Percentiles rank a stretch among this genome's conserved stretches.
phyloP scores from a whole-genome alignment of 2,888 invertebrate genomes.

The Scaptomyza cyrtandrae region DNA sequence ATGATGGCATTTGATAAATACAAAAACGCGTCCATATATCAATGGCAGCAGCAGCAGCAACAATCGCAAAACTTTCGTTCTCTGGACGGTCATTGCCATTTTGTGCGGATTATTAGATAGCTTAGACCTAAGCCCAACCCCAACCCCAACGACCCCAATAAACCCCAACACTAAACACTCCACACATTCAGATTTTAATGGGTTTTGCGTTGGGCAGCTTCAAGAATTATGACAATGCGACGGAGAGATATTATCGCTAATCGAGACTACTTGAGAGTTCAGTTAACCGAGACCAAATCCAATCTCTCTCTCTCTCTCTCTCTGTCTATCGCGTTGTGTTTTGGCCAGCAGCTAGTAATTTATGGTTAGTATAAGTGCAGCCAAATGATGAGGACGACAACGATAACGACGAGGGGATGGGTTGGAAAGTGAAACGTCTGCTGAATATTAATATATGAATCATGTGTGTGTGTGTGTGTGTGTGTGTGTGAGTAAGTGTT shows the following conservation, averaged over 20 bases:
- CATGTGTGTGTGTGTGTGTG: constrained; percentile 18
- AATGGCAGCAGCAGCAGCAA: constrained; percentile 21
- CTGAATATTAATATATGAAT: constrained; percentile 58
- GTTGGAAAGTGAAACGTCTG: constrained; percentile 26
- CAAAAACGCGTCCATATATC: constrained; percentile 65
- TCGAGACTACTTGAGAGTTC: constrained; percentile 74
- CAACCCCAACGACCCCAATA: background rate
- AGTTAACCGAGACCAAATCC: constrained; percentile 70
- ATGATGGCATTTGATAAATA: constrained; percentile 77
- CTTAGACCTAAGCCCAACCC: constrained; percentile 22
- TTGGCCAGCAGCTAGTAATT: constrained; percentile 57
- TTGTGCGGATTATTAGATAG: constrained; percentile 67
- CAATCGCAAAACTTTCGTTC: background rate
- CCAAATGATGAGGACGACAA: constrained; percentile 44
- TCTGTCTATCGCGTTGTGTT: constrained; percentile 5
- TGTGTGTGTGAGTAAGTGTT: too few relatives aligned
- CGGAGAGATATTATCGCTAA: constrained; percentile 74
- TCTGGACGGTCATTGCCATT: constrained; percentile 59
- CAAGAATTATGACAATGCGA: constrained; percentile 78
- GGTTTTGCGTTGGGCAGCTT: constrained; percentile 62
- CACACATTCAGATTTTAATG: constrained; percentile 67
- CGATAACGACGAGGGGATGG: background rate
- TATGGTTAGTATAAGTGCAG: constrained; percentile 69
- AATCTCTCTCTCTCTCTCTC: background rate
- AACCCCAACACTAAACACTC: background rate